Evolutionary conservation across 2,888 invertebrate genomes (phyloP), one percentile per base, ranked within the genome.

Genomic region (Oxytorus armatus): DNA sequence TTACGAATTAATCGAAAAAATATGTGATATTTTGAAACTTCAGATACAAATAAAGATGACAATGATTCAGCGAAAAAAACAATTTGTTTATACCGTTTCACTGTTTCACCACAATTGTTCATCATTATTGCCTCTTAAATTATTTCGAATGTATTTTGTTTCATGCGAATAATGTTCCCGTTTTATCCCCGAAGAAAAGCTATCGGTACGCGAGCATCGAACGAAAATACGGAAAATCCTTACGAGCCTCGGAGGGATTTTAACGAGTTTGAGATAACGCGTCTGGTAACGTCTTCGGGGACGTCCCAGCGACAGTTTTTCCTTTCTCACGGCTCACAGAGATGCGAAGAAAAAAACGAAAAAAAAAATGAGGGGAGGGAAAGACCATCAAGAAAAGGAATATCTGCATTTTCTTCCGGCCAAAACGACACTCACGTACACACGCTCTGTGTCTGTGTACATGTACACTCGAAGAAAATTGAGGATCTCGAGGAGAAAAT

Each of bases 211-310:
- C 8, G 42, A n/a, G 18, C 18, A 29, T 57, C 55, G 39, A 44
- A 29, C 16, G n/a, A 59, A 80, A 65, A 70, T 70, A 75, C 72
- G 79, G 25, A 78, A 84, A 84, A 83, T 83, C 82, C 80, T 82
- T 70, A 80, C 75, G 82, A 69, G 75, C 68, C 82, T 77, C 83
- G 61, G 53, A 79, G 78, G 86, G 85, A 79, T 85, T 87, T 86
- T 85, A 87, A 87, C 82, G 83, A 85, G 83, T 84, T 85, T 74
- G 81, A 77, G 85, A 87, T 86, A 86, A 86, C 80, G 81, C 83
- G 44, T 44, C 44, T 55, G 65, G 65, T 53, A 44, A 65, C 53
- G 65, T 65, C 63, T 74, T 74, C 33, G n/a, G 73, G 65, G 73
- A 74, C 23, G 55, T 65, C 21, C 44, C 44, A 33, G 21, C 11